Evolutionary conservation across 2,888 invertebrate genomes (phyloP).

Genomic region (Drosophila picticornis): DNA sequence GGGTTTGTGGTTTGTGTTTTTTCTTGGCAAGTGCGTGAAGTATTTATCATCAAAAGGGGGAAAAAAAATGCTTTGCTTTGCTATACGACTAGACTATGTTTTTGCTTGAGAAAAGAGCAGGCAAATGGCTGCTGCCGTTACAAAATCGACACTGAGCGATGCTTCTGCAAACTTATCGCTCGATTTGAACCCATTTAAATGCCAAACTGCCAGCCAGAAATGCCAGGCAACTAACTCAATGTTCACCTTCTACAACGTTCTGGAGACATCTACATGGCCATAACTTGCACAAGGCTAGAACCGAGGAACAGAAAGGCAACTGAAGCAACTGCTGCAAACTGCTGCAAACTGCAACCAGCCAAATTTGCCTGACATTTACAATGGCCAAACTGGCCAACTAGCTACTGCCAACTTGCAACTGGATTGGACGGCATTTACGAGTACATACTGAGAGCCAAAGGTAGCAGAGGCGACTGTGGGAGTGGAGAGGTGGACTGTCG

Average conservation of each 20-base stretch:
- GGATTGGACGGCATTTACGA: conserved; percentile 38
- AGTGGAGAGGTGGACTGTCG: conserved; percentile 1
- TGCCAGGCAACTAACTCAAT: conserved; percentile 34
- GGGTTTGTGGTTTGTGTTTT: neutral
- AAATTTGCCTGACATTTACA: conserved; percentile 80
- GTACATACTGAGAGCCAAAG: conserved; percentile 16
- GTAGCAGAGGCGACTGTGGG: neutral
- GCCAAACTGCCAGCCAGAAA: conserved; percentile 52
- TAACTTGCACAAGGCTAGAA: conserved; percentile 43
- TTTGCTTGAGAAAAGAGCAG: neutral
- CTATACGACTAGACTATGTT: neutral
- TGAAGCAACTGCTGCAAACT: conserved; percentile 1
- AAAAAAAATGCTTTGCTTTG: neutral
- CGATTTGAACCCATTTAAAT: conserved; percentile 63
- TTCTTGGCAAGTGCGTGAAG: conserved; percentile 2
- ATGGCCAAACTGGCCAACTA: conserved; percentile 69
- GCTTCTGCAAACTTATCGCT: conserved; percentile 42
- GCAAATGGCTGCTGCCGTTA: conserved; percentile 23
- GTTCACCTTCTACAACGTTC: conserved; percentile 54
- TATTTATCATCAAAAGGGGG: neutral
- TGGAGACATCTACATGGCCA: conserved; percentile 62
- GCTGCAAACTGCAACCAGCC: conserved; percentile 58
- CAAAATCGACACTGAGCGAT: conserved; percentile 39
- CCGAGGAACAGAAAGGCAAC: neutral
- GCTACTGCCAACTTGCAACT: conserved; percentile 47